phyloP scores from a whole-genome alignment of 1,140 invertebrate genomes.

The Chironomus striatipennis region DNA sequence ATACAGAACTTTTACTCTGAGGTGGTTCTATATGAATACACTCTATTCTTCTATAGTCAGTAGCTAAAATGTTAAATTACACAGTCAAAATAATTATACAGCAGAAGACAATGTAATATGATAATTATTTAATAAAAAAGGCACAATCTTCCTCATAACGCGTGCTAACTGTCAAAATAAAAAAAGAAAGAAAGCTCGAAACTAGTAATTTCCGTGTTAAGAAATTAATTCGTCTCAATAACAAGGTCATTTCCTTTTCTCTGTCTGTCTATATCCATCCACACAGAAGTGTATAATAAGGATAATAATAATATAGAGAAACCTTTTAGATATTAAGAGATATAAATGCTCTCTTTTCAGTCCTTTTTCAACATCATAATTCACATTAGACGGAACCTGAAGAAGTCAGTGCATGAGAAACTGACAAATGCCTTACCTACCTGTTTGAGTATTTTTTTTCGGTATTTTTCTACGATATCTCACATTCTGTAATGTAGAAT shows the following conservation, averaged over 20 bases:
- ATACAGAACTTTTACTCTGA: background rate
- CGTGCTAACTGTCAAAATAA: background rate
- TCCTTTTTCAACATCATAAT: background rate
- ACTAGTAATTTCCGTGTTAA: constrained; percentile 12
- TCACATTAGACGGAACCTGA: too few relatives aligned
- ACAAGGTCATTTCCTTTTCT: constrained; percentile 12
- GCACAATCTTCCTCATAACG: background rate
- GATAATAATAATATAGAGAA: too few relatives aligned
- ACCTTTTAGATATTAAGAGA: background rate
- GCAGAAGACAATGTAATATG: background rate
- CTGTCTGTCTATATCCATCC: background rate
- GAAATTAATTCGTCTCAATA: constrained; percentile 11
- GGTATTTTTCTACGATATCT: too few relatives aligned
- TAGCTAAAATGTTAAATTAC: background rate
- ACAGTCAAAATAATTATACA: background rate
- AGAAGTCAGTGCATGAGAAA: too few relatives aligned
- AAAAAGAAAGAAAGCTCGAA: background rate
- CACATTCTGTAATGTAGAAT: background rate
- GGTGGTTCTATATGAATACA: background rate
- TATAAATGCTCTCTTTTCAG: background rate
- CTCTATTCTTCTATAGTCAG: background rate
- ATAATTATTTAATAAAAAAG: background rate
- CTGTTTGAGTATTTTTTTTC: background rate
- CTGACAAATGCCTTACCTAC: background rate
- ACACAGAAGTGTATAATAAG: background rate